These are phyloP conservation scores for Heteractis magnifica DNA, from an alignment of 92 coral and sea anemone genomes.

Conservation along the genomic window DNA sequence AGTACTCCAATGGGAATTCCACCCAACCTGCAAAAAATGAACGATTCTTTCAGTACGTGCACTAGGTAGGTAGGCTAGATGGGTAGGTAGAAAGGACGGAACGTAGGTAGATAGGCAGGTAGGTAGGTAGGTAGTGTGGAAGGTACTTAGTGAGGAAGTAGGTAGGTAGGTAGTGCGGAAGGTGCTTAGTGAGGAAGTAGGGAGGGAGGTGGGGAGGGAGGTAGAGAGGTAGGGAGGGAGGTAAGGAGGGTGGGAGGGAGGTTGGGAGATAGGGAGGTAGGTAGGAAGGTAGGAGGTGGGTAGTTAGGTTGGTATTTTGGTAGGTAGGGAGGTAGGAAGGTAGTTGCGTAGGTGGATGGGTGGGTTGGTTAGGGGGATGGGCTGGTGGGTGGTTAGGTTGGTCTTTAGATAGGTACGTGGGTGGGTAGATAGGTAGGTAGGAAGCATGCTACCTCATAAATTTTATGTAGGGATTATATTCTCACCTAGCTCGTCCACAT, in stretches of 20 bases:
- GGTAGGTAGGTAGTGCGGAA: neutral
- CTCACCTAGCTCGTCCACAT: slow-evolving; percentile 94
- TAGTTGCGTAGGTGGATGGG: neutral
- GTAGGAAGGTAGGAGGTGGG: neutral
- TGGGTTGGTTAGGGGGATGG: too few relatives aligned
- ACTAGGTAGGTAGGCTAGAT: neutral
- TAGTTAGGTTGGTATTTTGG: too few relatives aligned
- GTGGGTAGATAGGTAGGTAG: neutral
- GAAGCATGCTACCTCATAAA: neutral
- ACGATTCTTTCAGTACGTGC: too few relatives aligned
- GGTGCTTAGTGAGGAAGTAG: neutral
- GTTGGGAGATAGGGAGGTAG: neutral
- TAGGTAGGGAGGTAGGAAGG: neutral
- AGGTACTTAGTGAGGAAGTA: neutral
- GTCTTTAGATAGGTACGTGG: too few relatives aligned
- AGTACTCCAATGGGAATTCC: slow-evolving; percentile 98
- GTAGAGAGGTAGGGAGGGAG: neutral
- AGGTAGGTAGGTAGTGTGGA: neutral
- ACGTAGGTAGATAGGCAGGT: neutral
- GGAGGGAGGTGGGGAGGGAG: neutral
- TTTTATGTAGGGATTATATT: neutral
- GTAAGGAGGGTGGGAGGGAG: neutral
- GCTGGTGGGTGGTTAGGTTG: neutral
- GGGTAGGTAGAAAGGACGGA: neutral
- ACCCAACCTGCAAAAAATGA: slow-evolving; percentile 61